Base-by-base conservation (phyloP, 2,797 vertebrate species). In the Fistularia commersonii region DNA sequence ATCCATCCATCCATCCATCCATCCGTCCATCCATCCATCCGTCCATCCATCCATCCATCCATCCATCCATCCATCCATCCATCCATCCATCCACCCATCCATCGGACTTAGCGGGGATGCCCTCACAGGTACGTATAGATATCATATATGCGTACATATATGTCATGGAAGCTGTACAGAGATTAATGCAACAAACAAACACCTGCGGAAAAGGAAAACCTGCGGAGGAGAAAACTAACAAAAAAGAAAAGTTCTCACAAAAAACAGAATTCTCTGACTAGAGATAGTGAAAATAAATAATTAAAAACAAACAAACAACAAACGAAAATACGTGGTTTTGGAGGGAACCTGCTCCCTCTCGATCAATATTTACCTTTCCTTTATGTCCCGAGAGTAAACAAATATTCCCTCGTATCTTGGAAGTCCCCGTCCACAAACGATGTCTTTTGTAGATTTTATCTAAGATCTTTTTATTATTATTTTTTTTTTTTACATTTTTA, bases 101-200 rank as follows among this genome's bases (percentile, higher is more conserved):
- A 4, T 23, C 23, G 64, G 44, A 76, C 69, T 64, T 9, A 45
- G 41, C 10, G 65, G 32, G 56, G 41, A 73, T 69, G 52, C 55
- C 74, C 64, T 76, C 69, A 82, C 74, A 35, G 56, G 51, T 55
- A 71, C 71, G 66, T 72, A 69, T 57, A 77, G 54, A 61, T 78
- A 64, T 82, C 14, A 15, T 45, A 23, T 32, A 42, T 34, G 40
- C 11, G 32, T 10, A 72, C 74, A 74, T 71, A 77, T 62, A 82
- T 75, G 48, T 76, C 79, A 87, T 85, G 79, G 74, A 82, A 88
- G 83, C 84, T 90, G 84, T 91, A 90, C 88, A 90, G 75, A 78
- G 75, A 81, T 73, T 83, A 79, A 76, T 72, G 64, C 62, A 81
- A 81, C 81, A 77, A 71, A 80, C 58, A 49, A 57, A 84, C 75